Evolutionary conservation across 2,888 invertebrate genomes (phyloP).

Genomic region (Calameuta idolon): DNA sequence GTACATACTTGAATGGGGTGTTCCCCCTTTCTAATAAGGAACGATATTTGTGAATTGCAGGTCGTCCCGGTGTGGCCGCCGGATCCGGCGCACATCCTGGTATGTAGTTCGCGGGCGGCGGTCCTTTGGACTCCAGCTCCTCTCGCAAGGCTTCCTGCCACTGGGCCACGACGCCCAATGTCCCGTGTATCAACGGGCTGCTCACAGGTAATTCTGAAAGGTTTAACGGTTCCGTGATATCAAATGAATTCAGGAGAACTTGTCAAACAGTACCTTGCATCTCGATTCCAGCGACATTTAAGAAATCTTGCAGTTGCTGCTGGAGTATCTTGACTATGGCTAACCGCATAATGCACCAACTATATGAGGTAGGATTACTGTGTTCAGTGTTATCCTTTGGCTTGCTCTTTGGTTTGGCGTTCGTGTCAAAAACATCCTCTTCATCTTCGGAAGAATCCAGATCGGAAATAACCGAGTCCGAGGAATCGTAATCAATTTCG

Average conservation of each 20-base stretch:
- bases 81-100: slow-evolving; percentile 91
- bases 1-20: slow-evolving; percentile 87
- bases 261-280: slow-evolving; percentile 75
- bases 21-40: slow-evolving; percentile 92
- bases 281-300: slow-evolving; percentile 90
- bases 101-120: slow-evolving; percentile 88
- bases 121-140: slow-evolving; percentile 80
- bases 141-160: slow-evolving; percentile 89
- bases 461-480: slow-evolving; percentile 83
- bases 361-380: slow-evolving; percentile 92
- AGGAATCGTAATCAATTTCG: slow-evolving; percentile 88
- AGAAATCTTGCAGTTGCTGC: slow-evolving; percentile 86
- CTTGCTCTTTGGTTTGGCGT: slow-evolving; percentile 66
- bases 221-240: background rate
- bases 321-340: slow-evolving; percentile 89
- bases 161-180: slow-evolving; percentile 84
- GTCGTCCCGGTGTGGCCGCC: slow-evolving; percentile 70
- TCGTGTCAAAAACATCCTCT: slow-evolving; percentile 81
- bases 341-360: slow-evolving; percentile 94
- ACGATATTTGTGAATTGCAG: slow-evolving; percentile 92
- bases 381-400: slow-evolving; percentile 84
- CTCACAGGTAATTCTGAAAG: slow-evolving; percentile 89
- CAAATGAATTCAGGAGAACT: background rate
- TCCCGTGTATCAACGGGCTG: slow-evolving; percentile 92
- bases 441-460: slow-evolving; percentile 81